Percentiles rank a stretch among this genome's conserved stretches.
Conservation (phyloP, 2,797 vertebrate genomes). For the Hirundo rustica region DNA sequence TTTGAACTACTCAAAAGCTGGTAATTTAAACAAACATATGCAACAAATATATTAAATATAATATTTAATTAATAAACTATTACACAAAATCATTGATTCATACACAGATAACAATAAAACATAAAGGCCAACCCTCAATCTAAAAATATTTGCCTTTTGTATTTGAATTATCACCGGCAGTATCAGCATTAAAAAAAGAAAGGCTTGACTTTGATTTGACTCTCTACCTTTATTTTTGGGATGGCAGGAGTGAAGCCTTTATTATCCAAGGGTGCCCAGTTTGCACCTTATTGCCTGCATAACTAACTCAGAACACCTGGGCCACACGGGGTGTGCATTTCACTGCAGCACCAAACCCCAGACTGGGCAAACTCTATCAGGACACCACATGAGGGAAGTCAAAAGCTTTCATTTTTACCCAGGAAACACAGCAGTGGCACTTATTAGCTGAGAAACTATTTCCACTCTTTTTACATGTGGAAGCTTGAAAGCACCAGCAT, state of each 20-base stretch:
- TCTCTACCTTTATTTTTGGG: not conserved
- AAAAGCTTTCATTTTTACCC: not conserved
- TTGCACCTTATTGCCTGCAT: not conserved
- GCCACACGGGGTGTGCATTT: not conserved
- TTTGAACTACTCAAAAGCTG: not conserved
- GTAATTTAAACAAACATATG: not conserved
- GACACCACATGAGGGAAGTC: not conserved
- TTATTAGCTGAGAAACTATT: conserved; percentile 23
- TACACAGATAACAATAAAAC: not conserved
- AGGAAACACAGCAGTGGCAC: not conserved
- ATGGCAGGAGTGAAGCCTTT: not conserved
- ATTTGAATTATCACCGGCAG: not conserved
- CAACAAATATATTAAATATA: not conserved
- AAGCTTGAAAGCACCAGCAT: not conserved
- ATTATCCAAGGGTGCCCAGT: not conserved
- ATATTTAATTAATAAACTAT: not conserved
- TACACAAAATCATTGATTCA: not conserved
- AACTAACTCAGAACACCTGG: not conserved
- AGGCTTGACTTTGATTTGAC: not conserved
- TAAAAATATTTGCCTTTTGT: not conserved
- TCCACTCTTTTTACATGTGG: not conserved
- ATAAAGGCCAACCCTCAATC: not conserved
- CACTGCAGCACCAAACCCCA: not conserved
- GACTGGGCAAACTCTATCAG: not conserved
- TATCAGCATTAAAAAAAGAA: not conserved